Conservation (phyloP, 2,113 vertebrate genomes). For the Argyrosomus japonicus region DNA sequence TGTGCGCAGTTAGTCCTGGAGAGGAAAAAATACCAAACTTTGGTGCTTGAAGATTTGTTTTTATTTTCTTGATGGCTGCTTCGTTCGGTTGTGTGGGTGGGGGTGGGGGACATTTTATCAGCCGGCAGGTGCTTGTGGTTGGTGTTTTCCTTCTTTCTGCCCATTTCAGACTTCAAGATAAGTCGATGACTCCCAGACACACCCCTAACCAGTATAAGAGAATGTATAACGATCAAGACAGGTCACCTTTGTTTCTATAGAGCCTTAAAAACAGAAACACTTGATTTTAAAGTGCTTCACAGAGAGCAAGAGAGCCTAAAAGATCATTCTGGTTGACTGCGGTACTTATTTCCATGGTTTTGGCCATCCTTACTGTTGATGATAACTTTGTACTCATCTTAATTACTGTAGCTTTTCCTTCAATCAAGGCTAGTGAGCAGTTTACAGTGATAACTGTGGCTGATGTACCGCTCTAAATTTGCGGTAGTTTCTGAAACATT, state of each 20-base stretch:
- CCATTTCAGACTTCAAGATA: slow-evolving; percentile 24
- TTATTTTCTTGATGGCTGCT: slow-evolving; percentile 13
- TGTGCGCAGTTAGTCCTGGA: background rate
- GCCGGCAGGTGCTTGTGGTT: slow-evolving; percentile 28
- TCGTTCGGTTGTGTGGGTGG: slow-evolving; percentile 28
- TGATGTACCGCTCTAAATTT: background rate
- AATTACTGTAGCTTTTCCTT: background rate
- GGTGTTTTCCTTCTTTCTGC: background rate
- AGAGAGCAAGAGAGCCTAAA: background rate
- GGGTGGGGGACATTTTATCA: slow-evolving; percentile 52
- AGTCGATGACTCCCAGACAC: slow-evolving; percentile 17
- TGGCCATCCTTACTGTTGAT: too few relatives aligned
- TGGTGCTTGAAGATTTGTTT: slow-evolving; percentile 47
- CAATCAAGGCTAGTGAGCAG: too few relatives aligned
- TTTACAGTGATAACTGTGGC: background rate
- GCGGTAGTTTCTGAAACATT: background rate
- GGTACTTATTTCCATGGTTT: background rate
- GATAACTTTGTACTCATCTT: background rate
- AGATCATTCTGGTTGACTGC: slow-evolving; percentile 17
- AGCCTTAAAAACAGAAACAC: slow-evolving; percentile 57
- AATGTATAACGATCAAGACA: slow-evolving; percentile 40
- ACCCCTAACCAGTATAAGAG: slow-evolving; percentile 28
- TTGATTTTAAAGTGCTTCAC: background rate
- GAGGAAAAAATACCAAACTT: background rate
- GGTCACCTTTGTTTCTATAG: slow-evolving; percentile 18